Conservation (phyloP, 2,797 vertebrate genomes). For the Semaprochilodus insignis region DNA sequence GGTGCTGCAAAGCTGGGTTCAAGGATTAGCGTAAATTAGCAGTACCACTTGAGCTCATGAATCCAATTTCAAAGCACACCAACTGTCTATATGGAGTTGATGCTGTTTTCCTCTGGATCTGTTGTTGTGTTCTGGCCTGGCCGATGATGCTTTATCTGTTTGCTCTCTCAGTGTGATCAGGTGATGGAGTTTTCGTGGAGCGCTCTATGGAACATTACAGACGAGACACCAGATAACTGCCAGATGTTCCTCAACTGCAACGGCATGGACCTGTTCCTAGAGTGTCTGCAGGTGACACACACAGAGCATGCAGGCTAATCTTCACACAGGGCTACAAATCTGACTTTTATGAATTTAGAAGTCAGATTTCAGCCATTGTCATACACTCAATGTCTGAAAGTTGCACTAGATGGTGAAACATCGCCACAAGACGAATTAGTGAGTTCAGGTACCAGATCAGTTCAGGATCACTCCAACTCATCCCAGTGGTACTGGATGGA, state of each 20-base stretch:
- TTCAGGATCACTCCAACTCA: too few relatives aligned
- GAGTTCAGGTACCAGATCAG: too few relatives aligned
- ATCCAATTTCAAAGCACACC: background rate
- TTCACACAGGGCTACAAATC: too few relatives aligned
- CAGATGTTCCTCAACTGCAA: constrained; percentile 98
- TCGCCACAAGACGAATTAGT: too few relatives aligned
- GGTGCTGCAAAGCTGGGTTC: background rate
- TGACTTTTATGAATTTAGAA: too few relatives aligned
- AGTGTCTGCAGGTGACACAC: constrained; percentile 88
- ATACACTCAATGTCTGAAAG: too few relatives aligned
- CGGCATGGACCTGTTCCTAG: constrained; percentile 95
- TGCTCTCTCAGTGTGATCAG: constrained; percentile 88
- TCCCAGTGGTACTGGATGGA: too few relatives aligned
- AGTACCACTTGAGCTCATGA: background rate
- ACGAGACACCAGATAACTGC: constrained; percentile 97
- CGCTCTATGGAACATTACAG: constrained; percentile 98
- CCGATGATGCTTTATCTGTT: background rate
- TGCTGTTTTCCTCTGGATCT: constrained; percentile 2
- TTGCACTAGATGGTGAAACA: too few relatives aligned
- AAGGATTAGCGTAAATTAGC: background rate
- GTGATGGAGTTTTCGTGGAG: constrained; percentile 99
- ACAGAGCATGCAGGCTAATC: background rate
- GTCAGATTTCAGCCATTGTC: too few relatives aligned
- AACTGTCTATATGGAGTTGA: background rate
- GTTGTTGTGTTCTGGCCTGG: background rate